A percentile compares a stretch with the other conserved stretches of the same genome.
These are phyloP conservation scores for Platerodrilus igneus DNA, from an alignment of 2,888 invertebrate species.

Conservation along the genomic window DNA sequence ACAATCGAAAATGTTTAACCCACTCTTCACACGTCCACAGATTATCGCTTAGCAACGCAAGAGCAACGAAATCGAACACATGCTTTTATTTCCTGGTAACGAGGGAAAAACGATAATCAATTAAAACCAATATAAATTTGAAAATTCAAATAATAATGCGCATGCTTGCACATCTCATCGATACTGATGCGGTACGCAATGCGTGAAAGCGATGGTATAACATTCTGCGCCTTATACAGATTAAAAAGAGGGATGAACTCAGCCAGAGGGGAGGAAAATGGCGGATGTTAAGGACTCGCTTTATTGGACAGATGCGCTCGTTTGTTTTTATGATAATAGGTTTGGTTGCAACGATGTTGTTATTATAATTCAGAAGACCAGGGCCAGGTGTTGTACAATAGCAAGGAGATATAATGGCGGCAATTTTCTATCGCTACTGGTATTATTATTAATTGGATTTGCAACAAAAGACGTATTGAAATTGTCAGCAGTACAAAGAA, in stretches of 20 bases:
- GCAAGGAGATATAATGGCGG: too few relatives aligned
- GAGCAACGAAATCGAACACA: too few relatives aligned
- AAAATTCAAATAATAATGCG: constrained; percentile 32
- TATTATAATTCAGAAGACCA: too few relatives aligned
- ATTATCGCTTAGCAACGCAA: too few relatives aligned
- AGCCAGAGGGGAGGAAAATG: constrained; percentile 42
- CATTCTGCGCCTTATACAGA: constrained; percentile 41
- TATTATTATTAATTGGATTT: too few relatives aligned
- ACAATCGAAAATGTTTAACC: too few relatives aligned
- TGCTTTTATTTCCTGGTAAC: constrained; percentile 13
- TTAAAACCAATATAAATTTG: constrained; percentile 28
- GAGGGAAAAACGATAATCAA: constrained; percentile 19
- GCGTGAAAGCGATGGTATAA: constrained; percentile 35
- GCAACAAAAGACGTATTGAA: too few relatives aligned
- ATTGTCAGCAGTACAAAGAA: constrained; percentile 18
- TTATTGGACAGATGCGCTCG: constrained; percentile 42
- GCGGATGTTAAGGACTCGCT: constrained; percentile 41
- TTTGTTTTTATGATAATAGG: constrained; percentile 43
- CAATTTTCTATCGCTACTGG: too few relatives aligned
- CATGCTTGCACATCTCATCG: constrained; percentile 36
- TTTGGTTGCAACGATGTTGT: too few relatives aligned
- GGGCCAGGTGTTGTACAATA: too few relatives aligned
- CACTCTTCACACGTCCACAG: too few relatives aligned
- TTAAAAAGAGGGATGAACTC: constrained; percentile 45
- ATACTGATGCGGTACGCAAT: constrained; percentile 38